Conservation (phyloP, 2,797 vertebrate genomes). For the Discoglossus pictus region DNA sequence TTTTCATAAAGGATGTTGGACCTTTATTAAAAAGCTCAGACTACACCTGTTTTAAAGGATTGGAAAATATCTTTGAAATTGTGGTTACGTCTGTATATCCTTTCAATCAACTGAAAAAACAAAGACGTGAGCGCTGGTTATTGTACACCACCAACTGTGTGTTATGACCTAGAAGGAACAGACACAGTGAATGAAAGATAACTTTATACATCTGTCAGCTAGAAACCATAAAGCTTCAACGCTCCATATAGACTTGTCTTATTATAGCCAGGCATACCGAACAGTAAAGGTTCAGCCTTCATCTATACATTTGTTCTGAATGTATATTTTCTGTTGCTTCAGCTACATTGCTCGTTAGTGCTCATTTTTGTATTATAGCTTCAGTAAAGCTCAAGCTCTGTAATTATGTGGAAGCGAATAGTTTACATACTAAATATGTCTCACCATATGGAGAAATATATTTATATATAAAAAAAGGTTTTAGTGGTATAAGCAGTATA, state of each 20-base stretch:
- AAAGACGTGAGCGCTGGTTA: no score
- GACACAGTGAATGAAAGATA: conserved; percentile 9
- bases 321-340: conserved; percentile 24
- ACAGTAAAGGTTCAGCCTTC: conserved; percentile 14
- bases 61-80: no score
- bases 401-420: conserved; percentile 32
- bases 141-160: no score
- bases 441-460: conserved; percentile 3
- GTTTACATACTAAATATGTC: conserved; percentile 26
- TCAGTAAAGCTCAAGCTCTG: conserved; percentile 21
- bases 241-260: conserved; percentile 4
- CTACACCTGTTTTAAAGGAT: no score
- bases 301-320: conserved; percentile 21
- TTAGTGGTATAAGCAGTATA: no score
- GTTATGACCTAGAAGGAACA: background rate
- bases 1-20: no score
- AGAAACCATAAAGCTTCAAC: conserved; percentile 26
- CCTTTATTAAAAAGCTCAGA: no score
- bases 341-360: conserved; percentile 37
- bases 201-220: conserved; percentile 19
- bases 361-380: conserved; percentile 27
- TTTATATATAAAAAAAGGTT: no score
- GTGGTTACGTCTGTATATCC: no score
- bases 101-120: no score
- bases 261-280: conserved; percentile 29